These are phyloP conservation scores for Myotis findleyi DNA, from an alignment of 2,797 vertebrate genomes.

Conservation along the genomic window DNA sequence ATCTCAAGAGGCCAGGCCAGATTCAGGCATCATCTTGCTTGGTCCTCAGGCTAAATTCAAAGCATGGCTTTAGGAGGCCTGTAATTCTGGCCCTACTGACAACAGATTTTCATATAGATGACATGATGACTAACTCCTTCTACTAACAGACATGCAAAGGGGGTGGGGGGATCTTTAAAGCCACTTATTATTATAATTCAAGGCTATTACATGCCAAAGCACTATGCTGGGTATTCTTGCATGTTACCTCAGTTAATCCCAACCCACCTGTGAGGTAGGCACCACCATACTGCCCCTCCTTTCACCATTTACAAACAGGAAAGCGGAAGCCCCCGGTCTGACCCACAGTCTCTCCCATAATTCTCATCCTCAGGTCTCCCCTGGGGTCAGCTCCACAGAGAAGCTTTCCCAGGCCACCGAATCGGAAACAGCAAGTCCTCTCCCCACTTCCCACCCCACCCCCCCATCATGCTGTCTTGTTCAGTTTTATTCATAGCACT, in stretches of 20 bases:
- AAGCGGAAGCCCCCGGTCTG: background rate
- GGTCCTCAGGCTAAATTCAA: background rate
- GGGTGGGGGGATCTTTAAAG: background rate
- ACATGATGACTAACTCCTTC: background rate
- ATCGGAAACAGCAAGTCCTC: background rate
- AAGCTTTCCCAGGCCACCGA: background rate
- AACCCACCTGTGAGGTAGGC: background rate
- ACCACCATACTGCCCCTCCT: no score
- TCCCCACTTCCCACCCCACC: background rate
- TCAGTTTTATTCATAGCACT: conserved; percentile 5
- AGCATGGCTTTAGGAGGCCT: background rate
- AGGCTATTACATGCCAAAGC: background rate
- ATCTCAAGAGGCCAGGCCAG: conserved; percentile 1
- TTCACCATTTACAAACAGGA: background rate
- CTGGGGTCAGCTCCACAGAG: background rate
- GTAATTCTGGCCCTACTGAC: background rate
- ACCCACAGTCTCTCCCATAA: background rate
- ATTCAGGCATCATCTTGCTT: background rate
- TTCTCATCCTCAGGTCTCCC: background rate
- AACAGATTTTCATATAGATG: background rate
- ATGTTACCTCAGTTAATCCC: background rate
- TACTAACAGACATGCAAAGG: background rate
- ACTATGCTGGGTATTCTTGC: background rate
- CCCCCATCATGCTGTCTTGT: background rate
- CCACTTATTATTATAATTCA: background rate